These are phyloP conservation scores for Pangasius mekongensis DNA, from an alignment of 2,797 vertebrate genomes.

Conservation along the genomic window DNA sequence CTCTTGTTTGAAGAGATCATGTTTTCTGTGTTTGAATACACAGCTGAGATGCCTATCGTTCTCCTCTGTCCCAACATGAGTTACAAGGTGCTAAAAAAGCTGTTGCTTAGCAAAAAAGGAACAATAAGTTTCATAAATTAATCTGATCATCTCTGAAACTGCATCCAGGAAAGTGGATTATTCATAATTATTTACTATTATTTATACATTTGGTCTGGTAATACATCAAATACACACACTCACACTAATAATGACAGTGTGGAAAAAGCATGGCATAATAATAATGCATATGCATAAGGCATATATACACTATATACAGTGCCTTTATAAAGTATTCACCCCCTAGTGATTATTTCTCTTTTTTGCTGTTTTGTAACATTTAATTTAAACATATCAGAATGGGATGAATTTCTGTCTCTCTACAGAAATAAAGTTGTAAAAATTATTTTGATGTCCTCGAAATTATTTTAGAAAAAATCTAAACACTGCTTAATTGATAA, in stretches of 20 bases:
- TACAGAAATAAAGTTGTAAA: too few relatives aligned
- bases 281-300: not conserved
- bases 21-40: conserved; percentile 23
- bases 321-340: not conserved
- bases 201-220: not conserved
- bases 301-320: not conserved
- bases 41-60: conserved; percentile 17
- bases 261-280: not conserved
- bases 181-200: not conserved
- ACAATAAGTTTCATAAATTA: not conserved
- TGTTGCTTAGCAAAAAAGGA: conserved; percentile 4
- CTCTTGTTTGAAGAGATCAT: conserved; percentile 32
- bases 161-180: not conserved
- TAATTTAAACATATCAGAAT: not conserved
- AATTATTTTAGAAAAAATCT: not conserved
- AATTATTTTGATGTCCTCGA: too few relatives aligned
- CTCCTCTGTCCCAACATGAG: not conserved
- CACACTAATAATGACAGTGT: not conserved
- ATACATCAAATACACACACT: not conserved
- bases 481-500: too few relatives aligned
- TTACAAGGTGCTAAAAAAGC: not conserved
- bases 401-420: too few relatives aligned
- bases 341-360: not conserved
- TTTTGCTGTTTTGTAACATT: not conserved
- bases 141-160: conserved; percentile 4